Conservation (phyloP, 2,113 vertebrate genomes). For the Gobiocypris rarus region DNA sequence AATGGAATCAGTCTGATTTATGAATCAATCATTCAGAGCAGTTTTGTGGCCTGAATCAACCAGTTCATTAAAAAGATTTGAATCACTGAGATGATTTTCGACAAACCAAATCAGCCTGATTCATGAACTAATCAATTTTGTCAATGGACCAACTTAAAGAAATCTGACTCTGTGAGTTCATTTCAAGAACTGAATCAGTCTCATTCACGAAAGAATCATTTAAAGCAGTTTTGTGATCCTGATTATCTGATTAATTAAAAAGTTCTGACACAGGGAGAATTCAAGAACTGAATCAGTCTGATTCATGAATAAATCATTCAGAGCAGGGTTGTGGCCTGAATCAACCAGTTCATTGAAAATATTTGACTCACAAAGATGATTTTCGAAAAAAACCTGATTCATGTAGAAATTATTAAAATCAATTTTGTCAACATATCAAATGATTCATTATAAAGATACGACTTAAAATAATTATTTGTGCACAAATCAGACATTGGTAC, state of each 20-base stretch:
- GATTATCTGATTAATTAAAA: too few species aligned
- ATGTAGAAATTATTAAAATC: background rate
- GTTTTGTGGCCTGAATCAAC: background rate
- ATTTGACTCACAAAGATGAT: too few species aligned
- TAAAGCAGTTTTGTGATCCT: too few species aligned
- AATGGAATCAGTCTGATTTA: background rate
- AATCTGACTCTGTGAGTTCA: too few species aligned
- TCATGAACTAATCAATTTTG: background rate
- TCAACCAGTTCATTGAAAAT: too few species aligned
- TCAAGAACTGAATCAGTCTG: background rate
- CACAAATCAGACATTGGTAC: background rate
- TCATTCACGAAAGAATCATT: too few species aligned
- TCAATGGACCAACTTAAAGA: too few species aligned
- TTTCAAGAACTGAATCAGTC: background rate
- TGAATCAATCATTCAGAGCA: background rate
- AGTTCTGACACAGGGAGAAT: background rate
- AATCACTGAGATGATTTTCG: background rate
- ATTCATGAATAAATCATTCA: too few species aligned
- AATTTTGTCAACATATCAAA: background rate
- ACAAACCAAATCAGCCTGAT: background rate
- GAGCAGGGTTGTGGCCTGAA: too few species aligned
- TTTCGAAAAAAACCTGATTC: too few species aligned
- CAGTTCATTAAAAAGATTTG: background rate
- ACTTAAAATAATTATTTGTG: background rate
- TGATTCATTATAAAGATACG: background rate